Conservation (phyloP, 2,113 vertebrate species). For the Epinephelus cyanopodus region DNA sequence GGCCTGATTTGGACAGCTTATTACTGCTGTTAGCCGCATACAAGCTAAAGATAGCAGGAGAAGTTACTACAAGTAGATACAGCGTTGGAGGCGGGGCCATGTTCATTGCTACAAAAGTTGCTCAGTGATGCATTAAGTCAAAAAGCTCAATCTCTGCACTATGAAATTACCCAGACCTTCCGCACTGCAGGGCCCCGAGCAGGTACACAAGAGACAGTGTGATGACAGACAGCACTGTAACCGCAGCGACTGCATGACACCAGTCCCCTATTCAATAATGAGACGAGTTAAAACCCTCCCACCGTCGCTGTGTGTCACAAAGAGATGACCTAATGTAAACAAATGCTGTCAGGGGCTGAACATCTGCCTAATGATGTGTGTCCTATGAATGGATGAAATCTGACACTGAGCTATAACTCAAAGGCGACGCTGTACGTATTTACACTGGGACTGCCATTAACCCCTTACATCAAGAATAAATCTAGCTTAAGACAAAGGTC, state of each 20-base stretch:
- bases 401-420: not conserved
- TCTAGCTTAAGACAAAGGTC: constrained; percentile 48
- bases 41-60: no score
- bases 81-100: no score
- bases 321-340: not conserved
- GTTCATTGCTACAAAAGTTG: no score
- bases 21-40: no score
- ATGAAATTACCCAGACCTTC: no score
- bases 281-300: not conserved
- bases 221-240: not conserved
- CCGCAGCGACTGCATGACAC: not conserved
- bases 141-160: no score
- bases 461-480: constrained; percentile 2
- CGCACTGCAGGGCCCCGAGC: no score
- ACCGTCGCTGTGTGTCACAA: not conserved
- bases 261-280: not conserved
- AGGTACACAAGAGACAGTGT: no score
- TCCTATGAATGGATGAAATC: constrained; percentile 3
- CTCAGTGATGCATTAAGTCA: no score
- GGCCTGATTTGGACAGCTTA: no score
- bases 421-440: not conserved
- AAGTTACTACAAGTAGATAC: no score
- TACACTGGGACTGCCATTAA: constrained; percentile 7
- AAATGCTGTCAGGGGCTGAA: not conserved
- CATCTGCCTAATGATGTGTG: not conserved